These are phyloP conservation scores for Leptobrachium leishanense DNA, from an alignment of 2,113 vertebrate species.

Conservation along the genomic window DNA sequence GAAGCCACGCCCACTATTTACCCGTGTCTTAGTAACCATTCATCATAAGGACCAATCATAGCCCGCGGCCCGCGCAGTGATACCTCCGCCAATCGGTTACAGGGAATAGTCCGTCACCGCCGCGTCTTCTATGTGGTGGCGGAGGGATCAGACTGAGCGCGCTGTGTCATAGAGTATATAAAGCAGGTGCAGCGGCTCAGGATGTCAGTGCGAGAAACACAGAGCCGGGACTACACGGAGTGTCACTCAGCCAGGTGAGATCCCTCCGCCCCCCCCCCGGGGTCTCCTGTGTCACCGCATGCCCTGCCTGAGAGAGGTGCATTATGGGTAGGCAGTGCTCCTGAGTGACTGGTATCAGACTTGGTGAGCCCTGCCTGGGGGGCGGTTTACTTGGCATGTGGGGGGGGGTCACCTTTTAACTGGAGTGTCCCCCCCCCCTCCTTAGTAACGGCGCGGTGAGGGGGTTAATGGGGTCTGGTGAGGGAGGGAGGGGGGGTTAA, in stretches of 20 bases:
- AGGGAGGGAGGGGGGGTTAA: neutral
- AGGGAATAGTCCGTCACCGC: neutral
- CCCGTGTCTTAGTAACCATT: conserved; percentile 14
- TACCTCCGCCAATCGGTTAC: neutral
- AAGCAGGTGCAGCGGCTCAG: no score
- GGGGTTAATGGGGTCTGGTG: neutral
- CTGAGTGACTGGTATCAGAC: no score
- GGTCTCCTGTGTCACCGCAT: no score
- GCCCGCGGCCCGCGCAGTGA: neutral
- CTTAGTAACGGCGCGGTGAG: no score
- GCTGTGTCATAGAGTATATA: neutral
- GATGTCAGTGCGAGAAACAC: neutral
- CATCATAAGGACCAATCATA: neutral
- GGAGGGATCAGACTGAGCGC: conserved; percentile 25
- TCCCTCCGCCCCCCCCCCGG: no score
- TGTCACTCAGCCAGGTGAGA: neutral
- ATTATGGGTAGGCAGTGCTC: no score
- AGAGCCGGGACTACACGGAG: neutral
- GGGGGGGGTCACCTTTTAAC: no score
- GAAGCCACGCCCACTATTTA: conserved; percentile 3
- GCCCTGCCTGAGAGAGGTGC: no score
- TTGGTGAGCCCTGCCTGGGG: no score
- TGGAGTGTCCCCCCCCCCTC: no score
- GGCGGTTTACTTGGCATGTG: no score
- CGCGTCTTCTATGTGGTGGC: neutral